These are phyloP conservation scores for Meliscaeva auricollis DNA, from an alignment of 2,888 invertebrate genomes.

Conservation along the genomic window DNA sequence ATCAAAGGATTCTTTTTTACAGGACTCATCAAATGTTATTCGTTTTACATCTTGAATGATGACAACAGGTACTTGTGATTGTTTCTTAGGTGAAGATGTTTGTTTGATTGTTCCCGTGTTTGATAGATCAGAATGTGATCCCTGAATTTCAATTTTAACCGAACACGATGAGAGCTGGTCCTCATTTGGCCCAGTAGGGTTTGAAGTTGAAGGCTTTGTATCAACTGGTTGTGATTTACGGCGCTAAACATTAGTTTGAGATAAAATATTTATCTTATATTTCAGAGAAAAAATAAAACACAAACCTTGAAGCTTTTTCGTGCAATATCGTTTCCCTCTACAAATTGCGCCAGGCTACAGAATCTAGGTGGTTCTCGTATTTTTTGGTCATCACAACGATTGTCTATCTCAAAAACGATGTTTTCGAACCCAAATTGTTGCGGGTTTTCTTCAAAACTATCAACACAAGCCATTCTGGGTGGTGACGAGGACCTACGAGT, in stretches of 20 bases:
- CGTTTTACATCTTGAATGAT: slow-evolving; percentile 83
- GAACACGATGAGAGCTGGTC: slow-evolving; percentile 79
- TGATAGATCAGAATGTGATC: slow-evolving; percentile 76
- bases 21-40: slow-evolving; percentile 84
- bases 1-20: slow-evolving; percentile 84
- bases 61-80: slow-evolving; percentile 49
- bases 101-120: slow-evolving; percentile 70
- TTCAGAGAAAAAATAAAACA: slow-evolving; percentile 1
- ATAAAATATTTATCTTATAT: not conserved
- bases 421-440: slow-evolving; percentile 89
- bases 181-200: slow-evolving; percentile 77
- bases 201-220: slow-evolving; percentile 48
- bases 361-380: slow-evolving; percentile 87
- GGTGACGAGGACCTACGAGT: slow-evolving; percentile 85
- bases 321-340: slow-evolving; percentile 93
- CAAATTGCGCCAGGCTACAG: slow-evolving; percentile 92
- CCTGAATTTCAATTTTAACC: slow-evolving; percentile 69
- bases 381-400: slow-evolving; percentile 84
- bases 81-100: slow-evolving; percentile 46
- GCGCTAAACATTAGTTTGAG: slow-evolving; percentile 69
- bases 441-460: slow-evolving; percentile 82
- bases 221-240: slow-evolving; percentile 68
- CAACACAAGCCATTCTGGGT: slow-evolving; percentile 85
- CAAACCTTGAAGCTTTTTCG: slow-evolving; percentile 89
- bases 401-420: slow-evolving; percentile 87